Evolutionary conservation across 2,888 invertebrate species (phyloP).

Genomic region (Heliconius cydno): DNA sequence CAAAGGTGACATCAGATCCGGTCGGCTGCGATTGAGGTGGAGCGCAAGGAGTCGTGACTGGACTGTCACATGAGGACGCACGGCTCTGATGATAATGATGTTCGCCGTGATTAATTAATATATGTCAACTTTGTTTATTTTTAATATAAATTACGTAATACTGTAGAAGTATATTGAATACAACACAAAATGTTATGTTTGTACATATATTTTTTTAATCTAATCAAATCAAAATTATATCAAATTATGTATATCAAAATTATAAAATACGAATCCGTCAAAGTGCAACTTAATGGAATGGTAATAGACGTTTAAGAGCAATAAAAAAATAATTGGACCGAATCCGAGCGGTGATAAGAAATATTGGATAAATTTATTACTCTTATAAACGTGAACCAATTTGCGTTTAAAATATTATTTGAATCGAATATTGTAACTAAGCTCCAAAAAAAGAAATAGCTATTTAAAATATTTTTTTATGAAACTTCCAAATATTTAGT

Average conservation of each 20-base stretch:
- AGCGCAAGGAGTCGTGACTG: constrained; percentile 39
- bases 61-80: constrained; percentile 41
- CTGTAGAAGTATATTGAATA: background rate
- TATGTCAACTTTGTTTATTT: constrained; percentile 8
- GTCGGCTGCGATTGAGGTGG: constrained; percentile 43
- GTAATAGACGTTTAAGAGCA: background rate
- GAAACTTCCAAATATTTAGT: too few relatives aligned
- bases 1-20: constrained; percentile 45
- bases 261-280: background rate
- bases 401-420: too few relatives aligned
- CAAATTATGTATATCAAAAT: background rate
- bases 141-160: constrained; percentile 1
- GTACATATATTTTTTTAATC: background rate
- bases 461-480: too few relatives aligned
- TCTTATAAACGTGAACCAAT: too few relatives aligned
- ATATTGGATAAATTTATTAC: background rate
- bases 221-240: background rate
- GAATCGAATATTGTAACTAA: too few relatives aligned
- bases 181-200: background rate
- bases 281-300: background rate
- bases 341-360: background rate
- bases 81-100: constrained; percentile 19
- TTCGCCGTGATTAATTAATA: constrained; percentile 11
- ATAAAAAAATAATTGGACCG: constrained; percentile 2
- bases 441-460: too few relatives aligned